Evolutionary conservation across 2,797 vertebrate species (phyloP).

Genomic region (Arnoldichthys spilopterus): DNA sequence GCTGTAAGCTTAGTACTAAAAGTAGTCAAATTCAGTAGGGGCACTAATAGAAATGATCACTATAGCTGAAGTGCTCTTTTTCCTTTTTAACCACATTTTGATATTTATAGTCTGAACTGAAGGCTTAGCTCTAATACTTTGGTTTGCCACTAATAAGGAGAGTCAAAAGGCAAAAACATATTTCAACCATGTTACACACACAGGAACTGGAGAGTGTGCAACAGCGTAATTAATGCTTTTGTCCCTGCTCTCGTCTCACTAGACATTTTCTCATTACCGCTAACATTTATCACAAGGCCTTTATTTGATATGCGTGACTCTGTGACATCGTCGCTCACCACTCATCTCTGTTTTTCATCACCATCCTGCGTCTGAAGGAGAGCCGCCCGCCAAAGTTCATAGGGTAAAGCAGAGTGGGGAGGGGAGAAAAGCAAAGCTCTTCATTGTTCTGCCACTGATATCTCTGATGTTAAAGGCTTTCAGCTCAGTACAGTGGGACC

Average conservation of each 20-base stretch:
- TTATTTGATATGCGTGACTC: background rate
- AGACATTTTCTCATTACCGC: background rate
- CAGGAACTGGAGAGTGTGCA: background rate
- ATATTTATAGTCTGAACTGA: no score
- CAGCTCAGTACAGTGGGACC: background rate
- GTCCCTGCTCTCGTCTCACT: background rate
- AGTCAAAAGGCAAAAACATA: no score
- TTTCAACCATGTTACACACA: no score
- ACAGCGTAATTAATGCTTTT: background rate
- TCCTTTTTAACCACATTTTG: no score
- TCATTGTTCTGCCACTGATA: constrained; percentile 27
- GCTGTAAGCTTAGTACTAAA: no score
- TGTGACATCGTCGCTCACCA: background rate
- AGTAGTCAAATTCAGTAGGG: no score
- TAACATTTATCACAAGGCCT: background rate
- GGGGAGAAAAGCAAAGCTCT: constrained; percentile 10
- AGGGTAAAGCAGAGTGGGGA: background rate
- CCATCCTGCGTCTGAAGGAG: background rate
- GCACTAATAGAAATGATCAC: no score
- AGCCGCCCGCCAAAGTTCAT: background rate
- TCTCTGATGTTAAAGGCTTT: constrained; percentile 7
- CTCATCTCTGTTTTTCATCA: background rate
- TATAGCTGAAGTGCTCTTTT: no score
- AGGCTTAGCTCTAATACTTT: no score
- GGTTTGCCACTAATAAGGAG: no score